A percentile compares a stretch with the other conserved stretches of the same genome.
Conservation (phyloP, 2,797 vertebrate genomes). For the Tapirus indicus region DNA sequence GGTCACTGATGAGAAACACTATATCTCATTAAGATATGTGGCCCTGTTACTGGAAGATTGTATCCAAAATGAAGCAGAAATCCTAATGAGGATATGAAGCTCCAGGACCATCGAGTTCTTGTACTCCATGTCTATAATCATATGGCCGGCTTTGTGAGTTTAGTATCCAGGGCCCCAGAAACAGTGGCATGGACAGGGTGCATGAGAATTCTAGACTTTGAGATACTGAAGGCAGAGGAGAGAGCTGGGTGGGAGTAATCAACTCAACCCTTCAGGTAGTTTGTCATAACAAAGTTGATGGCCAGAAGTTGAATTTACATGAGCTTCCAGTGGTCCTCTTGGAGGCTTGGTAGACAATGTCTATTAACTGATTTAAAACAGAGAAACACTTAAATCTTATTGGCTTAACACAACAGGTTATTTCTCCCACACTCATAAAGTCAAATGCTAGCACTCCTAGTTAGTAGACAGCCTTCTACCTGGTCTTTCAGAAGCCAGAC, state of each 20-base stretch:
- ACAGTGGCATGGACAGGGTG: background rate
- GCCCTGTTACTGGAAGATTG: background rate
- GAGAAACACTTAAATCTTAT: background rate
- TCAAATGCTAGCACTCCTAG: background rate
- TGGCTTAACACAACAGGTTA: background rate
- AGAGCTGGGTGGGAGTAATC: background rate
- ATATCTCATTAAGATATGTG: background rate
- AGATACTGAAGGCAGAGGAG: background rate
- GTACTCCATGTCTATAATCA: background rate
- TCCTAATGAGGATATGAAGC: background rate
- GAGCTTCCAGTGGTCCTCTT: background rate
- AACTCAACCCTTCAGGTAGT: background rate
- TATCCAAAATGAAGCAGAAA: background rate
- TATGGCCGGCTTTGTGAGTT: background rate
- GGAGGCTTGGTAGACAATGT: background rate
- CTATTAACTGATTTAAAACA: background rate
- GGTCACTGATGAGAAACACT: background rate
- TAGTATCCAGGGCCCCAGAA: background rate
- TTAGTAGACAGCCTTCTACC: background rate
- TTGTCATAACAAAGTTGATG: background rate
- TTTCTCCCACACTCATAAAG: background rate
- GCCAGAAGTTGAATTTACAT: background rate
- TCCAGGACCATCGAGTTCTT: background rate
- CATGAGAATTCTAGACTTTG: background rate
- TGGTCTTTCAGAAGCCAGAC: background rate